phyloP scores from a whole-genome alignment of 2,113 vertebrate genomes.

The Mustela nigripes region DNA sequence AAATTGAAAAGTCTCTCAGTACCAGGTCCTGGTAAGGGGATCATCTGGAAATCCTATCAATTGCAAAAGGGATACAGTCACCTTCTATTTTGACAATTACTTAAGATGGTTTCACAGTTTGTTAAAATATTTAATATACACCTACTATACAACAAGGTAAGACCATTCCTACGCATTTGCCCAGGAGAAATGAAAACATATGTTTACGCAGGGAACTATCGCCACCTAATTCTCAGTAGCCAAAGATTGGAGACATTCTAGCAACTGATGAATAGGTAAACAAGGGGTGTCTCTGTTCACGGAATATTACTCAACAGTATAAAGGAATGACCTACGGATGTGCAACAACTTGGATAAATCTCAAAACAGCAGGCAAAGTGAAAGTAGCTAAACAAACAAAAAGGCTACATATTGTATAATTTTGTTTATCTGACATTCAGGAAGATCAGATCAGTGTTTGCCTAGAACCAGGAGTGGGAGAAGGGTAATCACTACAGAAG shows the following conservation, averaged over 20 bases:
- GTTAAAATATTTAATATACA: background rate
- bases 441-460: background rate
- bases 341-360: background rate
- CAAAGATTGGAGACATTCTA: background rate
- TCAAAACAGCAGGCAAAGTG: background rate
- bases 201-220: background rate
- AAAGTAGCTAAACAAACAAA: background rate
- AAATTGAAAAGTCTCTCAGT: background rate
- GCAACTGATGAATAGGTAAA: background rate
- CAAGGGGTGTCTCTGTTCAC: background rate
- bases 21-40: background rate
- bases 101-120: background rate
- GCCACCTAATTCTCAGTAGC: background rate
- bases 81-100: background rate
- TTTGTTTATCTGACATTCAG: background rate
- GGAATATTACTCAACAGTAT: background rate
- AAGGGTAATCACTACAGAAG: background rate
- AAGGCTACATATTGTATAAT: background rate
- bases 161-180: background rate
- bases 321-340: background rate
- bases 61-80: background rate
- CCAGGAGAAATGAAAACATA: background rate
- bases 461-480: background rate
- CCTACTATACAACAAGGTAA: background rate
- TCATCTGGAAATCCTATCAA: background rate